These are phyloP conservation scores for Acanthaster planci DNA, from an alignment of 35 echinoderm and acorn worm species.

Conservation along the genomic window DNA sequence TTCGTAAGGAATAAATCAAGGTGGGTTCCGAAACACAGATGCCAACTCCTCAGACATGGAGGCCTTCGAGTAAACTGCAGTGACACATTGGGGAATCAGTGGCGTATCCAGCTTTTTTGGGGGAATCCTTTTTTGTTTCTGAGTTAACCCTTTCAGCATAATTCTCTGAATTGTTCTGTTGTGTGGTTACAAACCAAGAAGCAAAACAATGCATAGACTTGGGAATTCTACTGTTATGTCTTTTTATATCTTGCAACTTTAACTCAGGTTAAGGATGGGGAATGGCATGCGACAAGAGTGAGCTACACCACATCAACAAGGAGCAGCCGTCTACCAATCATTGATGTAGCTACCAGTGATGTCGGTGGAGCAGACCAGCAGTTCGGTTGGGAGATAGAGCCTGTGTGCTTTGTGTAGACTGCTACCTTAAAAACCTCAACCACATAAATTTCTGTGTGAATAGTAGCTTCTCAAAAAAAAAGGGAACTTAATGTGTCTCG, in stretches of 20 bases:
- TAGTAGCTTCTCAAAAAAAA: constrained; percentile 12
- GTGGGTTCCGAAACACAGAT: no score
- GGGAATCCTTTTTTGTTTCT: no score
- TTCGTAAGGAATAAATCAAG: no score
- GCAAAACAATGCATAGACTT: no score
- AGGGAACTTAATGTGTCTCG: neutral
- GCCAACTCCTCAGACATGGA: no score
- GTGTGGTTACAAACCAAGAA: no score
- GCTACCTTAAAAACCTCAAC: constrained; percentile 1
- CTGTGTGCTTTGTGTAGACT: constrained; percentile 90
- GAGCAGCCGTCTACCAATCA: constrained; percentile 82
- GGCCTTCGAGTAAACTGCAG: no score
- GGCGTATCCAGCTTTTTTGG: no score
- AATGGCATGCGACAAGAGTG: constrained; percentile 73
- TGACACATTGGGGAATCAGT: no score
- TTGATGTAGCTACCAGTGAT: constrained; percentile 80
- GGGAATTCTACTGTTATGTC: no score
- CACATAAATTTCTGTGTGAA: constrained; percentile 8
- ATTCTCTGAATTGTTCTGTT: no score
- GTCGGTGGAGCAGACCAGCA: constrained; percentile 77
- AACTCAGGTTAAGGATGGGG: constrained; percentile 37
- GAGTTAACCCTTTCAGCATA: no score
- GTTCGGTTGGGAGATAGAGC: constrained; percentile 80
- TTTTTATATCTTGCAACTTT: constrained; percentile 8
- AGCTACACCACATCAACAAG: constrained; percentile 61